Evolutionary conservation across 2,888 invertebrate species (phyloP).

Genomic region (Eledone cirrhosa): DNA sequence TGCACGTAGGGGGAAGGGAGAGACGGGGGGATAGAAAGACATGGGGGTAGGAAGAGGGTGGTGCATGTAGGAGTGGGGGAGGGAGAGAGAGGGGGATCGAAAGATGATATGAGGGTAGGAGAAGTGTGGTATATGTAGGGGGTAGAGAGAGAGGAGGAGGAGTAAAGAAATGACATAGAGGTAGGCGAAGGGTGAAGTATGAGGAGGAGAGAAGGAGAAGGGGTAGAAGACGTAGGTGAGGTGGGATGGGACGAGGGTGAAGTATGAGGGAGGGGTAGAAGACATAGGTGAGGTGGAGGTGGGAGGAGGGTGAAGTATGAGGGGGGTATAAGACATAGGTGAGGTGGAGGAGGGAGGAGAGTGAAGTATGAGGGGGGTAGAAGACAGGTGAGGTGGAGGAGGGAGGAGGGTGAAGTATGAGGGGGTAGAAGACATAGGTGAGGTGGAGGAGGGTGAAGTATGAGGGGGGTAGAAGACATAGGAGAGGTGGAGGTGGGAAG

Average conservation of each 20-base stretch:
- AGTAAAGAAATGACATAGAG: neutral
- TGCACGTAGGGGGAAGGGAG: no score
- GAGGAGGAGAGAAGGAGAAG: neutral
- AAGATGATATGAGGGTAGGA: neutral
- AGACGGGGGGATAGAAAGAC: neutral
- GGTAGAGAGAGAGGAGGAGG: neutral
- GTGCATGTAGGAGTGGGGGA: neutral
- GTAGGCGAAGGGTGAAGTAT: neutral
- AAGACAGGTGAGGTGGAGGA: neutral
- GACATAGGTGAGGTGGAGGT: neutral
- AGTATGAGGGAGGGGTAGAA: neutral
- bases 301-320: neutral
- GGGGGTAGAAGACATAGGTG: neutral
- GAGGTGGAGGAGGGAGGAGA: neutral
- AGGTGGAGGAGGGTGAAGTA: neutral
- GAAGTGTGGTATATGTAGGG: neutral
- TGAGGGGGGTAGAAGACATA: no score
- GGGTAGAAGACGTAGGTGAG: neutral
- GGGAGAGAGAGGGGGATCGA: neutral
- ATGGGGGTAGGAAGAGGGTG: neutral
- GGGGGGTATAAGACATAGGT: neutral
- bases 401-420: neutral
- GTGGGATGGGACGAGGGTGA: neutral
- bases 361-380: neutral
- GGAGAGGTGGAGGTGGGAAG: neutral